Evolutionary conservation across 2,888 invertebrate genomes (phyloP).

Genomic region (Halictus ligatus): DNA sequence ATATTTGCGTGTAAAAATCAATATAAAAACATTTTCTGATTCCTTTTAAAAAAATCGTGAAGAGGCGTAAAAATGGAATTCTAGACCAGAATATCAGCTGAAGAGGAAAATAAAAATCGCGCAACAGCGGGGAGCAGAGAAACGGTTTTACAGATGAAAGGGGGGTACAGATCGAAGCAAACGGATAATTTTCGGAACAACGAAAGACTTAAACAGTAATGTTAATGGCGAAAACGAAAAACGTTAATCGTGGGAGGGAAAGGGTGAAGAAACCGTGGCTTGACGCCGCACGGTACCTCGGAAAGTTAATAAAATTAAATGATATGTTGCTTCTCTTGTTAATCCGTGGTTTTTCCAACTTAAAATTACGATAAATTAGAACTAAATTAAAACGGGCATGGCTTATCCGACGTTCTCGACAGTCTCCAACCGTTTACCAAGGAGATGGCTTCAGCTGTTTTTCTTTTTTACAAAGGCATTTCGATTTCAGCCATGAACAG

Average conservation of each 20-base stretch:
- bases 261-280: slow-evolving; percentile 24
- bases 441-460: background rate
- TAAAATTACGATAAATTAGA: slow-evolving; percentile 76
- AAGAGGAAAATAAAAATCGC: slow-evolving; percentile 17
- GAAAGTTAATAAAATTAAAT: slow-evolving; percentile 82
- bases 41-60: background rate
- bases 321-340: slow-evolving; percentile 84
- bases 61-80: background rate
- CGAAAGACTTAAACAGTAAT: slow-evolving; percentile 49
- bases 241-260: slow-evolving; percentile 46
- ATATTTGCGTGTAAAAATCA: background rate
- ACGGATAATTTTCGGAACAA: slow-evolving; percentile 29
- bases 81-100: background rate
- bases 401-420: slow-evolving; percentile 35
- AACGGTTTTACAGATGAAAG: slow-evolving; percentile 13
- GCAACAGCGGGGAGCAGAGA: slow-evolving; percentile 32
- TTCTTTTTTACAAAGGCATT: background rate
- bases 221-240: slow-evolving; percentile 65
- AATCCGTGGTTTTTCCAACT: slow-evolving; percentile 75
- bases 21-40: background rate
- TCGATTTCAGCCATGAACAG: background rate
- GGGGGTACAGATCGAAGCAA: slow-evolving; percentile 33
- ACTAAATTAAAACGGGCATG: slow-evolving; percentile 69
- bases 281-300: slow-evolving; percentile 51
- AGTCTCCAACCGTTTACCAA: slow-evolving; percentile 14